phyloP scores from a whole-genome alignment of 2,113 vertebrate species.

The Myxocyprinus asiaticus region DNA sequence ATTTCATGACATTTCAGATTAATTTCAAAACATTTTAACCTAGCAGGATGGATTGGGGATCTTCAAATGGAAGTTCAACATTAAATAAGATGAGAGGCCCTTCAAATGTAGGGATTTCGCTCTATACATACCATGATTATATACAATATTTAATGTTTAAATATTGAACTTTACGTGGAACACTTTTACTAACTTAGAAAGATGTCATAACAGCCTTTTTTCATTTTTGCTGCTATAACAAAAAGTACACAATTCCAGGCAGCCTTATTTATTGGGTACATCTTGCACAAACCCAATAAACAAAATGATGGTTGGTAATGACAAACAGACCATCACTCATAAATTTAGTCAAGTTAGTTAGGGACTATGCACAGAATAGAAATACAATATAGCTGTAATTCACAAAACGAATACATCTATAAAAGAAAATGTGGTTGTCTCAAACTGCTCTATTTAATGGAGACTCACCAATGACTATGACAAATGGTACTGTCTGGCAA shows the following conservation, averaged over 20 bases:
- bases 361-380: not conserved
- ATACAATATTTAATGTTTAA: no score
- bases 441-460: slow-evolving; percentile 48
- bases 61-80: not conserved
- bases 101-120: not conserved
- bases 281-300: slow-evolving; percentile 8
- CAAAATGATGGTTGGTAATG: slow-evolving; percentile 21
- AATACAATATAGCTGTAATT: slow-evolving; percentile 9
- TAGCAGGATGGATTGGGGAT: not conserved
- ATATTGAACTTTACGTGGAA: not conserved
- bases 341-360: slow-evolving; percentile 17
- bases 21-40: slow-evolving; percentile 30
- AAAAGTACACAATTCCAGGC: not conserved
- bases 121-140: not conserved
- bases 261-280: not conserved
- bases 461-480: slow-evolving; percentile 60
- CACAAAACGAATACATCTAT: slow-evolving; percentile 17
- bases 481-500: slow-evolving; percentile 60
- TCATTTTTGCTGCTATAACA: not conserved
- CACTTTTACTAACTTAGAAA: not conserved
- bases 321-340: not conserved
- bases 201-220: not conserved
- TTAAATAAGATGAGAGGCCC: slow-evolving; percentile 5
- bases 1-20: slow-evolving; percentile 36
- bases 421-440: slow-evolving; percentile 16